Conservation (phyloP, 2,888 invertebrate genomes). For the Allophyes oxyacanthae region DNA sequence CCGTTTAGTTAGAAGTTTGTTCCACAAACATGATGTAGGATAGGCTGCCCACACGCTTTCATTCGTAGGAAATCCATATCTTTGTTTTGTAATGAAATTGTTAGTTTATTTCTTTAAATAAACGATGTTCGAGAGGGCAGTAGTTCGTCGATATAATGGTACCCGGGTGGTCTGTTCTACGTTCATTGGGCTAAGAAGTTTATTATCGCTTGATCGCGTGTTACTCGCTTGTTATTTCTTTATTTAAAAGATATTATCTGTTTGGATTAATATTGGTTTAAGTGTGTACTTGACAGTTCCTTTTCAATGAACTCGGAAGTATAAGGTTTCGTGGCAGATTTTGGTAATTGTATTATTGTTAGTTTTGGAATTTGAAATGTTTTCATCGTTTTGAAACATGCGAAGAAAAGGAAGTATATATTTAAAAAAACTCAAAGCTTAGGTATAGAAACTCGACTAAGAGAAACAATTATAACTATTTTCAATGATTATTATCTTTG, state of each 20-base stretch:
- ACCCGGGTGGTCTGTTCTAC: constrained; percentile 76
- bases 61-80: constrained; percentile 81
- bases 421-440: no score
- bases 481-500: no score
- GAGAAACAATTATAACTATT: no score
- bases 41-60: constrained; percentile 83
- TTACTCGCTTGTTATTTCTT: constrained; percentile 58
- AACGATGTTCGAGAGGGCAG: constrained; percentile 71
- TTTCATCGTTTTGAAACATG: no score
- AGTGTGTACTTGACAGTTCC: constrained; percentile 40
- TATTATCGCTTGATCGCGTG: constrained; percentile 56
- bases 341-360: constrained; percentile 20
- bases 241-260: constrained; percentile 58
- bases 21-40: constrained; percentile 71
- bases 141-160: constrained; percentile 64
- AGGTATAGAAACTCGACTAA: no score
- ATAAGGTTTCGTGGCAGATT: constrained; percentile 39
- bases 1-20: constrained; percentile 51
- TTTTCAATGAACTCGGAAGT: constrained; percentile 32
- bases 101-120: constrained; percentile 83
- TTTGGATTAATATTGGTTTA: constrained; percentile 50
- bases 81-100: constrained; percentile 87
- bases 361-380: no score
- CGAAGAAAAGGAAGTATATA: no score
- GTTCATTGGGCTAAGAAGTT: constrained; percentile 59